Evolutionary conservation across 2,113 vertebrate species (phyloP).

Genomic region (Pseudopipra pipra): DNA sequence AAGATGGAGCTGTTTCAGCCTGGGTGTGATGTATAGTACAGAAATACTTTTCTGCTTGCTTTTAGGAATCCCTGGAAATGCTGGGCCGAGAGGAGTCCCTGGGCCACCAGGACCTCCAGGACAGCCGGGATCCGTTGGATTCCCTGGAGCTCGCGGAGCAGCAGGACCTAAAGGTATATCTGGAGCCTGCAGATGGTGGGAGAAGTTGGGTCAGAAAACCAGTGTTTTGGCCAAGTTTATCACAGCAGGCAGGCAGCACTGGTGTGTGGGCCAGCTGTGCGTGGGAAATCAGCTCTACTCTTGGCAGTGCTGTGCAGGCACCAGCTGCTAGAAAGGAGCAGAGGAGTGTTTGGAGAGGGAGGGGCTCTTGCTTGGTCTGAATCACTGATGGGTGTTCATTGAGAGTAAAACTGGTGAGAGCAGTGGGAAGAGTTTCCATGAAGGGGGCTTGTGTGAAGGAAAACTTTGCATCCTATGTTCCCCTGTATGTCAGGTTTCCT

Average conservation of each 20-base stretch:
- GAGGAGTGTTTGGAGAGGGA: background rate
- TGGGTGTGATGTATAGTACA: background rate
- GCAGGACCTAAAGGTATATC: constrained; percentile 82
- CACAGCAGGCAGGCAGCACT: background rate
- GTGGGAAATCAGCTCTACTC: background rate
- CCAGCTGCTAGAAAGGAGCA: constrained; percentile 8
- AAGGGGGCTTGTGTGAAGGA: background rate
- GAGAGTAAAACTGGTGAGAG: background rate
- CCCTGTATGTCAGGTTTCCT: background rate
- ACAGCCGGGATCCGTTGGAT: constrained; percentile 76
- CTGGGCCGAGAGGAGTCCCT: constrained; percentile 76
- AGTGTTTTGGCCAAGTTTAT: background rate
- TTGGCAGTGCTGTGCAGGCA: background rate
- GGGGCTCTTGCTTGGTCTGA: background rate
- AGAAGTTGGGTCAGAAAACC: background rate
- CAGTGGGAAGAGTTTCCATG: background rate
- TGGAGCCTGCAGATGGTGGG: background rate
- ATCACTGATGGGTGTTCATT: background rate
- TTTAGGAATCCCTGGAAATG: constrained; percentile 81
- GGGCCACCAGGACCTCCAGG: constrained; percentile 82
- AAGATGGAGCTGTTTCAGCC: background rate
- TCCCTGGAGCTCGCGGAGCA: constrained; percentile 69
- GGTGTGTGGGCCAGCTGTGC: background rate
- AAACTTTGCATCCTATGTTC: background rate
- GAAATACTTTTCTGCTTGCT: background rate